Base-by-base conservation (phyloP, 1,140 invertebrate genomes). In the Eumaeus atala region DNA sequence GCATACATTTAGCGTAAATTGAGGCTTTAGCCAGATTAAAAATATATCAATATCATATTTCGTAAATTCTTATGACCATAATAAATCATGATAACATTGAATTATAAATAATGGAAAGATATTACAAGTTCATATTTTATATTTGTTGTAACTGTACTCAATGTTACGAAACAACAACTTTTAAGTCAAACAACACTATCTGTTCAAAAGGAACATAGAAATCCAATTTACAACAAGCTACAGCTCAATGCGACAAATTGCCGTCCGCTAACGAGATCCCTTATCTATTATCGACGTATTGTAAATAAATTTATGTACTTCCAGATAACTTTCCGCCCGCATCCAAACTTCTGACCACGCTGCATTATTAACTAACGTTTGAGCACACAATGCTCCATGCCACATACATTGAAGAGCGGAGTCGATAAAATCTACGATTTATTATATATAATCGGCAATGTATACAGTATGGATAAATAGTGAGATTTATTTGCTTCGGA, bases 291-390 rank as follows among this genome's bases (percentile, higher is more conserved):
- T 73, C 67, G 49, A 60, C 37, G 66, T 70, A 70, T 73, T 68
- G 67, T 68, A 68, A 68, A 73, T 66, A 70, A 68, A 73, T 73
- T 70, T 73, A 73, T 71, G 66, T 62, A 61, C 62, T 53, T 48
- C 33, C 58, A 66, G 62, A 66, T 65, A 69, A 68, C 57, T 65
- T 54, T 60, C 54, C 18, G 59, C 70, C 70, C 70, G 70, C 70
- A 73, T 73, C 64, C 61, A 57, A 60, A 70, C 66, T 66, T 64
- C 47, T 58, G 59, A 59, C 42, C 51, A 42, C 49, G 51, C 33
- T 52, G 49, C 52, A 60, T 53, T 52, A 54, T 44, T 47, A 56
- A 47, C 9, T 14, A 12, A 28, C 34, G 36, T 18, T 17, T 17
- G 37, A 9, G n/a, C 17, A 2, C 33, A 10, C 18, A 17, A 36